Conservation (phyloP, 1,140 invertebrate genomes). For the Rhizoglyphus robini region DNA sequence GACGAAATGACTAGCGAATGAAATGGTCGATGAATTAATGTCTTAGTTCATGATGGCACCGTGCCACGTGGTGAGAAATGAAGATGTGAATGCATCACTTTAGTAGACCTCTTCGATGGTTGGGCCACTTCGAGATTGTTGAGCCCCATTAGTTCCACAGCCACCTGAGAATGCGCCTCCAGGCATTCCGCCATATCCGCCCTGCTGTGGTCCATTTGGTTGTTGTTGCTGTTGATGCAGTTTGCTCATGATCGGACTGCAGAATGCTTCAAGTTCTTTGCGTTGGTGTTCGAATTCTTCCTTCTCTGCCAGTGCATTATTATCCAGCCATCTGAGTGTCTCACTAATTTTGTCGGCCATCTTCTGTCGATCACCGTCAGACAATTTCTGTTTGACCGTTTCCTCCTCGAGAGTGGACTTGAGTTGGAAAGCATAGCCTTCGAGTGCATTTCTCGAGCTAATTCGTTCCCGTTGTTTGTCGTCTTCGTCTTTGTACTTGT, state of each 20-base stretch:
- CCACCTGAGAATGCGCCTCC: slow-evolving; percentile 20
- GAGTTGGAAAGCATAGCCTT: slow-evolving; percentile 55
- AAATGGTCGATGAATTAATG: too few species aligned
- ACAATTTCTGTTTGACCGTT: slow-evolving; percentile 70
- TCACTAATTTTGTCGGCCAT: slow-evolving; percentile 84
- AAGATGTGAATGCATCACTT: too few species aligned
- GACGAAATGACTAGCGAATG: too few species aligned
- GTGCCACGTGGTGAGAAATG: too few species aligned
- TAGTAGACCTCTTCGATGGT: slow-evolving; percentile 45
- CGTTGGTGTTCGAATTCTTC: too few species aligned
- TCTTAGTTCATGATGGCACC: too few species aligned
- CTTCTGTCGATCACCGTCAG: too few species aligned
- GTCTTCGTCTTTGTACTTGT: slow-evolving; percentile 84
- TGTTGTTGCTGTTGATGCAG: slow-evolving; percentile 36
- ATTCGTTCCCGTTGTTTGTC: slow-evolving; percentile 61
- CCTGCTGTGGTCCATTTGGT: slow-evolving; percentile 31
- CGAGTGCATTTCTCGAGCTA: slow-evolving; percentile 54
- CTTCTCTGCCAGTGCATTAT: too few species aligned
- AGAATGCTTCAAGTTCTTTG: slow-evolving; percentile 37
- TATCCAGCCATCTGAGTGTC: slow-evolving; percentile 81
- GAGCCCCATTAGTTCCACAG: slow-evolving; percentile 12
- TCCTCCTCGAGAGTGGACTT: slow-evolving; percentile 44
- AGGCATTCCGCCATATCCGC: slow-evolving; percentile 25
- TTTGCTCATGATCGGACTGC: slow-evolving; percentile 39
- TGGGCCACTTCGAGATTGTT: slow-evolving; percentile 31